Base-by-base conservation (phyloP, 2,113 vertebrate genomes). In the Microtus pennsylvanicus region DNA sequence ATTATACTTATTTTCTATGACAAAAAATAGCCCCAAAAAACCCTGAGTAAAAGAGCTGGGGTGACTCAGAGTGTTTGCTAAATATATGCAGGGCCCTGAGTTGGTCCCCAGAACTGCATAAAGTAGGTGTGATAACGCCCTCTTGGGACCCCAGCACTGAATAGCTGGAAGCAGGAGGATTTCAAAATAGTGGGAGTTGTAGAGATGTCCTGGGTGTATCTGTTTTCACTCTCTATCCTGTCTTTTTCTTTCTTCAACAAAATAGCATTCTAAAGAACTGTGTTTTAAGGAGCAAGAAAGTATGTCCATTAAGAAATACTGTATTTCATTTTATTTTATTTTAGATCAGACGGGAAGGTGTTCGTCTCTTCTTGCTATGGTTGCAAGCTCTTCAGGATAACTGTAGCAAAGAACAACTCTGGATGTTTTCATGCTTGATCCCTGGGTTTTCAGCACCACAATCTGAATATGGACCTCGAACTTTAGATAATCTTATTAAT, bases 361-460 rank as follows among this genome's bases (percentile, higher is more conserved):
- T 99, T 87, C 99, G 99, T 91, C 98, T 99, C 97, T 99, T 99
- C 98, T 98, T 99, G 97, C 96, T 99, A 94, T 99, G 99, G 99
- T 99, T 99, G 98, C 99, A 99, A 99, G 99, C 99, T 26, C 98
- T 99, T 97, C 99, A 99, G 93, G 99, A 98, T 97, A 99, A 99
- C 89, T 99, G 99, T 30, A 99, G 99, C 98, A 99, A 97, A 78
- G 99, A 99, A 98, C 99, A 99, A 95, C 99, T 99, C 92, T 99
- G 99, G 98, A 99, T 99, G 98, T 99, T 99, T 96, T 99, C 99
- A 63, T 99, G 99, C 97, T 98, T 99, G 98, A 99, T 99, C 98
- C 99, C 99, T 77, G 99, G 99, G 95, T 99, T 99, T 98, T 99
- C 99, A 19, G 98, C 99, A 83, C 99, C 99, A 17, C 99, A 99